Base-by-base conservation (phyloP, 2,888 invertebrate species). In the Dilophus febrilis region DNA sequence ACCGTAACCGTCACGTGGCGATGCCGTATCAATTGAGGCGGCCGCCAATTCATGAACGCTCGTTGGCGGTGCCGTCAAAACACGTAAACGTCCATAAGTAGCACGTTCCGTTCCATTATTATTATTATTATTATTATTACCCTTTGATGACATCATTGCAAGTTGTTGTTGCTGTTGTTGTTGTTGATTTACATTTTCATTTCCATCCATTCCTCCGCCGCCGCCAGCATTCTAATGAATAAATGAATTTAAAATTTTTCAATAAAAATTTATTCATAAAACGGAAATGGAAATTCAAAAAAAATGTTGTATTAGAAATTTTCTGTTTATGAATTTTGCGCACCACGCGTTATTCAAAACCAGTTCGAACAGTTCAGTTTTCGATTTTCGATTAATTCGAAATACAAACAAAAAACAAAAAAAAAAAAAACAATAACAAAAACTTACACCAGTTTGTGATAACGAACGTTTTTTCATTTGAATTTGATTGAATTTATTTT, bases 11-110 rank as follows among this genome's bases (percentile, higher is more conserved):
- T 52, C 54, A 13, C 53, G 51, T 26, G 50, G 50, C 61, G 35
- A 55, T 47, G 10, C 58, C 53, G n/a, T 56, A 45, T 46, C 47
- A n/a, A n/a, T n/a, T n/a, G n/a, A n/a, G 55, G 54, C 37, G 3
- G 58, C 51, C 16, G 40, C 58, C 44, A 54, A 46, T 37, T 55
- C 55, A 43, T 60, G 64, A 4, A 71, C 71, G 50, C 70, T 71
- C 2, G 68, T 71, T n/a, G 72, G 67, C 1, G 73, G 71, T 2
- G 72, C 72, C 3, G 75, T 73, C 31, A 77, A 73, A 6, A 82
- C 82, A 6, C 83, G 70, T 32, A 83, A 62, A 1, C 83, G 67
- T 0, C 80, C 82, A 50, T 82, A 66, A 0, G 80, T 79, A 7
- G 80, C 75, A 1, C 78, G 77, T 1, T 71, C 72, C 47, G 8